Evolutionary conservation across 2,888 invertebrate species (phyloP), one percentile per base, ranked within the genome.

Genomic region (Hirtodrosophila histrioides): DNA sequence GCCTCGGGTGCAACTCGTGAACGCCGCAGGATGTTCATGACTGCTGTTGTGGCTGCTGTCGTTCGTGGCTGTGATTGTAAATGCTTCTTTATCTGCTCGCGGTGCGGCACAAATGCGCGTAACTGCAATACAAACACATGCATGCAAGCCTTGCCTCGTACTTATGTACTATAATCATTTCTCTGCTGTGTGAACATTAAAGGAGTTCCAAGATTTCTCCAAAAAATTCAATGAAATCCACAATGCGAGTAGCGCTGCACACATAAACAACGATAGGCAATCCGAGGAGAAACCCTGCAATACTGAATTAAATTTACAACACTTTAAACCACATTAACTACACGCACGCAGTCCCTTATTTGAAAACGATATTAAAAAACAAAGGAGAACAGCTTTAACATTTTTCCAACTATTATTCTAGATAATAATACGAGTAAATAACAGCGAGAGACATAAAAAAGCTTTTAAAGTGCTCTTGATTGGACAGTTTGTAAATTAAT

Each of bases 1-100:
- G 83, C 90, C 90, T 53, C 74, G 65, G 88, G 90, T 77, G 53
- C 56, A 90, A 90, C 89, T 90, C 90, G 90, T 90, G 90, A 90
- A 68, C 72, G 89, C 90, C 90, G 75, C 72, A 86, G 89, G 90
- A 83, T 72, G 60, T 79, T 77, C 88, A 87, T 88, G 84, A 82
- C 84, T 86, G 79, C 70, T 70, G 80, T 67, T 78, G 60, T 57
- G 69, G 76, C 76, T 80, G 78, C 66, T 71, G 71, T 63, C 61
- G 56, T 69, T 79, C 50, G 48, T 72, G 69, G 65, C 53, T 71
- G 72, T 72, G 68, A 72, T 71, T 75, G 69, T 55, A 75, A 78
- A 74, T 78, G 75, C 62, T 69, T 69, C 69, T 78, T 75, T 75
- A 75, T 78, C 75, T 78, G 58, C 46, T 58, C 48, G 62, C 54